Percentiles rank a stretch among this genome's conserved stretches.
Evolutionary conservation across 2,113 vertebrate species (phyloP).

Genomic region (Holacanthus passer): DNA sequence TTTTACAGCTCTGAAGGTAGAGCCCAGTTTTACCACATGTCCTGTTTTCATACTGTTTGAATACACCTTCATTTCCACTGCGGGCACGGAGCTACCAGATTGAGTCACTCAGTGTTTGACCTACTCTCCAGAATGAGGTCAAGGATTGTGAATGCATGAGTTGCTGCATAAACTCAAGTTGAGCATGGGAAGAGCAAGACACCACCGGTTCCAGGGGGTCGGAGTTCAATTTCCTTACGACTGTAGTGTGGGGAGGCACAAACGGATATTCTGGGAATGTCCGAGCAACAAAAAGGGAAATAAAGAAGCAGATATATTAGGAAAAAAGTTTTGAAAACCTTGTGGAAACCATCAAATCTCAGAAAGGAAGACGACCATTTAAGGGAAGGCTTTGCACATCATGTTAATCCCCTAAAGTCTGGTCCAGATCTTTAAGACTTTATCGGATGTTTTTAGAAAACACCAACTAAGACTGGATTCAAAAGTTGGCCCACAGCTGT

Average conservation of each 20-base stretch:
- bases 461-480: not conserved
- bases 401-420: not conserved
- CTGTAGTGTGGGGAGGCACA: too few species aligned
- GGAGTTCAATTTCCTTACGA: not conserved
- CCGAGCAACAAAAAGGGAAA: not conserved
- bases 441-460: not conserved
- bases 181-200: not conserved
- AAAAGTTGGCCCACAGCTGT: too few species aligned
- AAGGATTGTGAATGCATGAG: not conserved
- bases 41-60: constrained; percentile 41
- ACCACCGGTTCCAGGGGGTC: not conserved
- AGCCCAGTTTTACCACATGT: constrained; percentile 40
- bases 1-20: not conserved
- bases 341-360: not conserved
- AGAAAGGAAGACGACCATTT: not conserved
- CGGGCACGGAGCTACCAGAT: not conserved
- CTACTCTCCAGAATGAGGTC: constrained; percentile 15
- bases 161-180: not conserved
- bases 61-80: constrained; percentile 51
- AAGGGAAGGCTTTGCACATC: not conserved
- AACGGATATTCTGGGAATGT: too few species aligned
- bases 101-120: constrained; percentile 44
- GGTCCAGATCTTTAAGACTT: not conserved
- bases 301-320: not conserved
- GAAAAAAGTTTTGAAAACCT: not conserved